Conservation (phyloP, 1,140 invertebrate genomes). For the Brachionus plicatilis region DNA sequence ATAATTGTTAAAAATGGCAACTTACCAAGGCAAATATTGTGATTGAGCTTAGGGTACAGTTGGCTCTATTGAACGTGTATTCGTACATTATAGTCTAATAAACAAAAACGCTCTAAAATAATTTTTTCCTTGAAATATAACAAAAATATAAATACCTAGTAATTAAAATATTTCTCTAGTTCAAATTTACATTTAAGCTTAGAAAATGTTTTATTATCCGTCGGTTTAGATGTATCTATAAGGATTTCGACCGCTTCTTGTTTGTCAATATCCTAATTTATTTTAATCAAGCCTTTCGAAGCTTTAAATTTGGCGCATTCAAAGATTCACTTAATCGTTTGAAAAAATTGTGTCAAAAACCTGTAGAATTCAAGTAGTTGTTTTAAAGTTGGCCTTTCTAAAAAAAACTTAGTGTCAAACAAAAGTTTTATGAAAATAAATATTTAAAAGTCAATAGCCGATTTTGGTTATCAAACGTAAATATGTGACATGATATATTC, state of each 20-base stretch:
- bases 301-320: background rate
- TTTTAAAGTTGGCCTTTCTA: background rate
- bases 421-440: background rate
- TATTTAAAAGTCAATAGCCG: background rate
- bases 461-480: background rate
- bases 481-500: background rate
- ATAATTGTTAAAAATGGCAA: background rate
- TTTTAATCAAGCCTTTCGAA: background rate
- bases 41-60: background rate
- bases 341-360: background rate
- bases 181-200: constrained; percentile 33
- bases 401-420: background rate
- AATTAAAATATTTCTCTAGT: background rate
- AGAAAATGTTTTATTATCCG: background rate
- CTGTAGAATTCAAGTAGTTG: background rate
- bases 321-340: background rate
- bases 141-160: background rate
- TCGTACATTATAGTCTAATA: background rate
- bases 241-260: background rate
- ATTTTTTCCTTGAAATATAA: background rate
- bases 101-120: background rate
- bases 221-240: background rate
- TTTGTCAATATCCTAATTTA: background rate
- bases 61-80: constrained; percentile 16
- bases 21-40: constrained; percentile 9